Evolutionary conservation across 2,797 vertebrate genomes (phyloP), one percentile per base, ranked within the genome.

Genomic region (Heteromormyrus szaboi): DNA sequence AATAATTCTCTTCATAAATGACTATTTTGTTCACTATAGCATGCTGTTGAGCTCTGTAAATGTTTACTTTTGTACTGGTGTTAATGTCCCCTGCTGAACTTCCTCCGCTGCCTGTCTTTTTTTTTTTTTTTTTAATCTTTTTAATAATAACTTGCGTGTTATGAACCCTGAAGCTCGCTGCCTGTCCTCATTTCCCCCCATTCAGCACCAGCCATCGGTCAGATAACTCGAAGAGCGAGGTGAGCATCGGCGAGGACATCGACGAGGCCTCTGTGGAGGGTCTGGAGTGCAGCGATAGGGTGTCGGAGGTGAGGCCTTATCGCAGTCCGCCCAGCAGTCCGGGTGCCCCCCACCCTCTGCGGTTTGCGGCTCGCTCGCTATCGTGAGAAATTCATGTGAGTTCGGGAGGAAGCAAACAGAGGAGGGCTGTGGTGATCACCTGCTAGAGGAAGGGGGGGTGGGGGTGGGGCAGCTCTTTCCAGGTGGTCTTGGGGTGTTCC

Each of bases 191-290:
- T 87, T n/a, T 65, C 54, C 59, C 4, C 54, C 44, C 9, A 4
- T 89, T 91, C 54, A 94, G 94, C 89, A 92, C 91, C 56, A 98
- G 98, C 89, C 98, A 98, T 89, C 96, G 96, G 14, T 98, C 97
- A 1, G 97, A 98, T 68, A 96, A 97, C 91, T 95, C 95, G 0
- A 94, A 91, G 90, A 98, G 97, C 2, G 98, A 98, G 91, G 90
- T 97, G 81, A 99, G 98, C 88, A 97, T 99, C 25, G 97, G 97
- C 0, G 98, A 99, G 92, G 98, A 99, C 93, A 97, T 99, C 22
- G 97, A 99, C 72, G 97, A 98, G 22, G 94, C 97, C 33, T 99
- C 97, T 79, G 94, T 97, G 62, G 97, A 96, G 25, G 95, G 96
- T 4, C 97, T 97, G 0, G 97, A 96, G 65, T 88, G 91, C 92